phyloP scores from a whole-genome alignment of 2,888 invertebrate genomes.

The Pyrgus malvae region DNA sequence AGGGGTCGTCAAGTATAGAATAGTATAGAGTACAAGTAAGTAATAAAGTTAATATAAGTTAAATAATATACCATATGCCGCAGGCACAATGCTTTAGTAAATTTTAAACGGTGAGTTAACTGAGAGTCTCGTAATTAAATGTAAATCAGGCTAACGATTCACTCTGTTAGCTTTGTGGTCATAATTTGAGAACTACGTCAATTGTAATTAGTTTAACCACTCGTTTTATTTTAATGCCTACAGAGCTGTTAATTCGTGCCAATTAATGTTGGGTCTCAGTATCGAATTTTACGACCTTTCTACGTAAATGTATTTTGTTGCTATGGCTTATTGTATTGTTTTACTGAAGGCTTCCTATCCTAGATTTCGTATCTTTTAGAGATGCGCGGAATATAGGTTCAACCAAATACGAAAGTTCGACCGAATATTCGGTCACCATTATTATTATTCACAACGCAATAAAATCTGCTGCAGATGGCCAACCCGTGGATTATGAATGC shows the following conservation, averaged over 20 bases:
- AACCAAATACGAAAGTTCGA: no score
- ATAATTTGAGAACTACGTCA: constrained; percentile 20
- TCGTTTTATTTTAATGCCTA: constrained; percentile 12
- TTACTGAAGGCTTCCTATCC: no score
- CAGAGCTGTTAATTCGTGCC: constrained; percentile 5
- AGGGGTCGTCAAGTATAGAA: no score
- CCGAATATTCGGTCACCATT: no score
- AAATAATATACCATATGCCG: no score
- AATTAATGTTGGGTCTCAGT: neutral
- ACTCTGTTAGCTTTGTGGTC: constrained; percentile 15
- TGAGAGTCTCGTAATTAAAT: constrained; percentile 14
- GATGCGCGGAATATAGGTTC: no score
- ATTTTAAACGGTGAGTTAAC: constrained; percentile 1
- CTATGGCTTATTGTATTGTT: neutral
- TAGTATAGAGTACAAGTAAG: no score
- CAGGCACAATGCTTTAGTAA: neutral
- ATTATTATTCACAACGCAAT: no score
- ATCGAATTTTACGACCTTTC: neutral
- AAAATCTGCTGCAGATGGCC: no score
- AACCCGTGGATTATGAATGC: no score
- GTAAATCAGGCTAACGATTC: constrained; percentile 15
- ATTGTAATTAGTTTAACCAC: constrained; percentile 18
- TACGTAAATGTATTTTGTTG: neutral
- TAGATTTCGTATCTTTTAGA: no score
- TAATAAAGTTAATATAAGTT: no score